phyloP scores from a whole-genome alignment of 2,113 vertebrate genomes.

The Pteropus alecto region DNA sequence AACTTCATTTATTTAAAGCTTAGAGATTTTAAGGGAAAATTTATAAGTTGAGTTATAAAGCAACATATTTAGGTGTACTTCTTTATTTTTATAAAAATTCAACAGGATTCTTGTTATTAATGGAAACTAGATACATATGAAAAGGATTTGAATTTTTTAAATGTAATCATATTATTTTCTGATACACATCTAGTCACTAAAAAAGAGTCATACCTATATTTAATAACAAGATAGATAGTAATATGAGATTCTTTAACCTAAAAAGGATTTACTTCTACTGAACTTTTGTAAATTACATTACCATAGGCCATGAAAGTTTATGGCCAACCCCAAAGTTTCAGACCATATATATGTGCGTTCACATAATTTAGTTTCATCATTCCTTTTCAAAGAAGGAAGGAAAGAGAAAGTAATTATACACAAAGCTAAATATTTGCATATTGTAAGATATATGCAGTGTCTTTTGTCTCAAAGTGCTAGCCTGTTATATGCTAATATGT shows the following conservation, averaged over 20 bases:
- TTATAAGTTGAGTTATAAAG: background rate
- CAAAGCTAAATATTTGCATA: background rate
- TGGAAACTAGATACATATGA: background rate
- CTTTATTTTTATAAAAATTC: background rate
- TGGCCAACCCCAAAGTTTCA: background rate
- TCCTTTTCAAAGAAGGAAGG: background rate
- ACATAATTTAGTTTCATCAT: background rate
- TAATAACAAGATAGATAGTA: background rate
- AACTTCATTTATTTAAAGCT: background rate
- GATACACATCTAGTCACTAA: background rate
- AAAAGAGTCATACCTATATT: background rate
- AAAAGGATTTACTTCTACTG: background rate
- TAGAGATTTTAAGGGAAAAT: background rate
- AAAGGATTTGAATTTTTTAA: background rate
- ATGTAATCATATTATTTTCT: background rate
- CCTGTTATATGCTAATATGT: background rate
- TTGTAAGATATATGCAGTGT: background rate
- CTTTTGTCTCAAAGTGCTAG: background rate
- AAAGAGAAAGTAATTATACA: background rate
- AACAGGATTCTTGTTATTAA: background rate
- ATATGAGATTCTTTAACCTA: background rate
- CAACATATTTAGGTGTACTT: background rate
- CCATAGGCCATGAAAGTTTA: background rate
- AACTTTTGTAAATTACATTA: background rate
- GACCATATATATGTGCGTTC: background rate